Percentiles rank a stretch among this genome's conserved stretches.
These are phyloP conservation scores for Porites rus DNA, from an alignment of 92 coral and sea anemone genomes.

Conservation along the genomic window DNA sequence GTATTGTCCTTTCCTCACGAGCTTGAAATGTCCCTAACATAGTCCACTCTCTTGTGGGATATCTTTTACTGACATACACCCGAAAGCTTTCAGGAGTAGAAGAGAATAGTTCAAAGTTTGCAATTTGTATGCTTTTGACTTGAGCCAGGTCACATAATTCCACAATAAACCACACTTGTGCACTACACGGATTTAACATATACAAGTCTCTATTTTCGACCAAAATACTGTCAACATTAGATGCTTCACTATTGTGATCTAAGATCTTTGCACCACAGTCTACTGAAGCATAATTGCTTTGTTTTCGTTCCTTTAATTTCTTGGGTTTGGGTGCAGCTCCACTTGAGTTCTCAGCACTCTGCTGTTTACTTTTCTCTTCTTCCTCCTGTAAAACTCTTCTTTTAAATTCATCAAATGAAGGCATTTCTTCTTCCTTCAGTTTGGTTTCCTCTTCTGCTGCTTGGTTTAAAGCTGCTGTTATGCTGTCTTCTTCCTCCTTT, in stretches of 20 bases:
- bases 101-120: constrained; percentile 96
- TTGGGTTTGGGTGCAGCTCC: constrained; percentile 63
- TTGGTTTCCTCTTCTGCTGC: constrained; percentile 86
- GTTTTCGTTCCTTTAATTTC: constrained; percentile 88
- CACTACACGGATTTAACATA: constrained; percentile 98
- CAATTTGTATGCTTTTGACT: constrained; percentile 90
- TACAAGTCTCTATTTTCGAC: constrained; percentile 93
- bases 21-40: constrained; percentile 95
- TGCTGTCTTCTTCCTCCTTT: constrained; percentile 73
- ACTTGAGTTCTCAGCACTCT: constrained; percentile 40
- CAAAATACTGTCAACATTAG: constrained; percentile 77
- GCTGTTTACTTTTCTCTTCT: constrained; percentile 84
- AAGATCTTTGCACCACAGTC: constrained; percentile 98
- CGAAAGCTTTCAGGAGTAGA: constrained; percentile 94
- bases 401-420: constrained; percentile 97
- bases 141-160: constrained; percentile 95
- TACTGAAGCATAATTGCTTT: constrained; percentile 92
- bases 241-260: constrained; percentile 81
- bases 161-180: constrained; percentile 94
- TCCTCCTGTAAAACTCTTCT: constrained; percentile 86
- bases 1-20: constrained; percentile 82
- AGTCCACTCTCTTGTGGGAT: constrained; percentile 98
- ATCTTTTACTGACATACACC: constrained; percentile 91
- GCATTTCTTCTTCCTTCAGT: constrained; percentile 89
- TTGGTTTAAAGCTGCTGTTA: constrained; percentile 77